These are phyloP conservation scores for Plecturocebus donacophilus DNA, from an alignment of 2,113 vertebrate genomes.

Conservation along the genomic window DNA sequence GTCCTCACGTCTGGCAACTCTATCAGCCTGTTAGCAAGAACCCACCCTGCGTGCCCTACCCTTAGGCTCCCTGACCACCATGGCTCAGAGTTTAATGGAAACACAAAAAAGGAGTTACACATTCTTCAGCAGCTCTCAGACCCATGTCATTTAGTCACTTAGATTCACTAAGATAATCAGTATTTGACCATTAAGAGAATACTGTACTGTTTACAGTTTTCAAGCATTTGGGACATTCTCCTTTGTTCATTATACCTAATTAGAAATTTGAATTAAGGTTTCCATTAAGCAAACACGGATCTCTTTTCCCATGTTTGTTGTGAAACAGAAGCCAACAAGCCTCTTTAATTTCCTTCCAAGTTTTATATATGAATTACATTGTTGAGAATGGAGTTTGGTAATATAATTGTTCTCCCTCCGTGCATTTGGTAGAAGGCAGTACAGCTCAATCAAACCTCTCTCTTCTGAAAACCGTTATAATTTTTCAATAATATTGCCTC, in stretches of 20 bases:
- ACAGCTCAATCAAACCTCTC: conserved; percentile 1
- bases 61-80: not conserved
- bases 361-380: conserved; percentile 36
- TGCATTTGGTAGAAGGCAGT: not conserved
- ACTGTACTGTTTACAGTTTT: conserved; percentile 62
- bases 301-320: conserved; percentile 69
- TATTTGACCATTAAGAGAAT: conserved; percentile 56
- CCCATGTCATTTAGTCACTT: conserved; percentile 28
- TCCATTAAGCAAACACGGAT: conserved; percentile 76
- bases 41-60: fast-evolving
- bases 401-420: conserved; percentile 47
- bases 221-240: conserved; percentile 60
- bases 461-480: not conserved
- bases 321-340: conserved; percentile 68
- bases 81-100: not conserved
- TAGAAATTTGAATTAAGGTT: conserved; percentile 73
- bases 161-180: conserved; percentile 49
- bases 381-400: conserved; percentile 38
- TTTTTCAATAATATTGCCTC: not conserved
- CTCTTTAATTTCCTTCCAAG: conserved; percentile 68
- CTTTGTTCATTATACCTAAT: conserved; percentile 73
- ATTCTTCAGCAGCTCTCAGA: not conserved
- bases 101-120: not conserved
- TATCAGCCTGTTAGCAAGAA: not conserved
- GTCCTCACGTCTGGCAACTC: not conserved